A percentile compares a stretch with the other conserved stretches of the same genome.
These are phyloP conservation scores for Peromyscus leucopus DNA, from an alignment of 2,113 vertebrate species.

Conservation along the genomic window DNA sequence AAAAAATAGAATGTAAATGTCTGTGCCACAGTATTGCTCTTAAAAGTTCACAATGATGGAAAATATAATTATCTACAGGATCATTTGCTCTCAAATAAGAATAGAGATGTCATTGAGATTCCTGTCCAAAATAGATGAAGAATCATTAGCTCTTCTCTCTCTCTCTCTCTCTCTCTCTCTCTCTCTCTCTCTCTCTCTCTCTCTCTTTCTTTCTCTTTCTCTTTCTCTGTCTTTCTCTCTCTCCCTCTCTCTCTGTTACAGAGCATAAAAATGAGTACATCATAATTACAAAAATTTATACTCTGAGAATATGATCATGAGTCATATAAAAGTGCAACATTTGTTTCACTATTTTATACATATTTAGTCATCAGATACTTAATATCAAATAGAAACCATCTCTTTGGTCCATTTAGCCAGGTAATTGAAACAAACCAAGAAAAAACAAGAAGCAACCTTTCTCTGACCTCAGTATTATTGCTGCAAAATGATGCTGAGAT, in stretches of 20 bases:
- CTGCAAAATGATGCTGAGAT: not conserved
- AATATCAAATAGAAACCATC: not conserved
- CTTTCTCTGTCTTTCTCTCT: not conserved
- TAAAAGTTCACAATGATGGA: not conserved
- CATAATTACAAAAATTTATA: not conserved
- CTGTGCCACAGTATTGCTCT: not conserved
- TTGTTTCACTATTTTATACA: slow-evolving; percentile 30
- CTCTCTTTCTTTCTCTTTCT: not conserved
- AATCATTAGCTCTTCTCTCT: not conserved
- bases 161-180: not conserved
- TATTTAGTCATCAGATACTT: not conserved
- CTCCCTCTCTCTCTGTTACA: not conserved
- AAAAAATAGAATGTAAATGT: not conserved
- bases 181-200: not conserved
- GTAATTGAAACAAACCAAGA: not conserved
- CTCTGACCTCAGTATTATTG: not conserved
- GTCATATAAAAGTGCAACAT: not conserved
- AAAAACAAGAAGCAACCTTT: not conserved
- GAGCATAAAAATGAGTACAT: not conserved
- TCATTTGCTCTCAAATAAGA: not conserved
- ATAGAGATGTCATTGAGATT: not conserved
- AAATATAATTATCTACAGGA: not conserved
- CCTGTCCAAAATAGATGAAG: not conserved
- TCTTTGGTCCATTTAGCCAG: not conserved
- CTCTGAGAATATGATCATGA: not conserved